Evolutionary conservation across 2,797 vertebrate genomes (phyloP).

Genomic region (Scomberomorus guttatus): DNA sequence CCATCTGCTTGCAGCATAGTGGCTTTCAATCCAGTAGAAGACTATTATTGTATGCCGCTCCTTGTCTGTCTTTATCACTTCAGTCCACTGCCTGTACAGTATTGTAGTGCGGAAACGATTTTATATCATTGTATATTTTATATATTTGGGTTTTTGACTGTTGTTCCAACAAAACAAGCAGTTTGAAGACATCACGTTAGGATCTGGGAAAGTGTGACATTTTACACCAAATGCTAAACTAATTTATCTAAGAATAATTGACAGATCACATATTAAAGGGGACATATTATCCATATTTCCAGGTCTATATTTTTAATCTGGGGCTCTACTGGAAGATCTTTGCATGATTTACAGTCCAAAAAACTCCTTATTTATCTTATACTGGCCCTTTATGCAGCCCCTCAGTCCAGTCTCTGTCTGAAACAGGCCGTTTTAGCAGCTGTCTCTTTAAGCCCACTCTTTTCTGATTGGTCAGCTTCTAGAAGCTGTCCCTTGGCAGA

Average conservation of each 20-base stretch:
- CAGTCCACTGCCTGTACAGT: background rate
- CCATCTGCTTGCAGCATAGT: slow-evolving; percentile 70
- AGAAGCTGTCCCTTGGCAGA: no score
- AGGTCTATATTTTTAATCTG: no score
- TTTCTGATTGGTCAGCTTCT: no score
- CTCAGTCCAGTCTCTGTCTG: no score
- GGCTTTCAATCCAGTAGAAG: slow-evolving; percentile 64
- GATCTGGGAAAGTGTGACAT: background rate
- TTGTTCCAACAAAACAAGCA: background rate
- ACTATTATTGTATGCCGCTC: slow-evolving; percentile 44
- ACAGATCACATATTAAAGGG: background rate
- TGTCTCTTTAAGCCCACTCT: no score
- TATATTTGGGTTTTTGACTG: background rate
- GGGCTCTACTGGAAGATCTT: no score
- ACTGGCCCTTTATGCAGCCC: no score
- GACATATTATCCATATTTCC: no score
- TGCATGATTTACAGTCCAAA: no score
- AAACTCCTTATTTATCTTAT: no score
- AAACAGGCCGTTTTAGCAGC: no score
- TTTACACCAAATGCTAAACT: background rate
- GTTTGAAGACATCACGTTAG: background rate
- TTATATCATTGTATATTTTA: background rate
- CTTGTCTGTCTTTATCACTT: slow-evolving; percentile 21
- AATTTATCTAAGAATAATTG: background rate
- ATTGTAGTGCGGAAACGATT: background rate